Base-by-base conservation (phyloP, 2,888 invertebrate genomes). In the Thymelicus sylvestris region DNA sequence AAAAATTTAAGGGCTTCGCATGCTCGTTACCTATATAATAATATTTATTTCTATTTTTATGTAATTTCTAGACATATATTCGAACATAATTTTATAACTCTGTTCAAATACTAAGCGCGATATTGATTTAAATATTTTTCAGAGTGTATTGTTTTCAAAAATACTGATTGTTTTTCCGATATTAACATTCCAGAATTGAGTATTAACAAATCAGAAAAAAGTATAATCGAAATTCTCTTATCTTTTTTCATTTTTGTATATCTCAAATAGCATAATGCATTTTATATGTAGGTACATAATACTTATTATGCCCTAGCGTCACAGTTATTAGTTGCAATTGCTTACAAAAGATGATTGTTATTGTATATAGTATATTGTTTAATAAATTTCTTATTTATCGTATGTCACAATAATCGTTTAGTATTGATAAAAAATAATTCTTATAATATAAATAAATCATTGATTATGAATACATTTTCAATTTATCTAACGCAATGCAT, bases 251-350 rank as follows among this genome's bases (percentile, higher is more conserved):
- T 24, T 24, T 24, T 55, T 55, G 12, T 55, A 55, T n/a, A 55
- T 24, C 24, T 55, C 7, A 52, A 12, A 24, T 24, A 24, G 12
- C 24, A 12, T 55, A 55, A 12, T 55, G 55, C 55, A 55, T 55
- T 55, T 55, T 24, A 55, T 24, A 55, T 24, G 39, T 60, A 15
- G 15, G 15, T 44, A 61, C 44, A 44, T 44, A 12, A 44, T 12
- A 12, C 44, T 24, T 39, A 39, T 15, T n/a, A 31, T 60, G 59
- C n/a, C n/a, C n/a, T 41, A 39, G 7, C 41, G 41, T 61, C 41
- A 39, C 48, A 63, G 63, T 48, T 24, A 64, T 64, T 48, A 31
- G n/a, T 64, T 64, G 39, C 24, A 48, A 47, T 47, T 64, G 44
- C n/a, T 41, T 31, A 41, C 31, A 47, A 31, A 31, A 41, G 41